Base-by-base conservation (phyloP, 2,797 vertebrate species). In the Sparidentex hasta region DNA sequence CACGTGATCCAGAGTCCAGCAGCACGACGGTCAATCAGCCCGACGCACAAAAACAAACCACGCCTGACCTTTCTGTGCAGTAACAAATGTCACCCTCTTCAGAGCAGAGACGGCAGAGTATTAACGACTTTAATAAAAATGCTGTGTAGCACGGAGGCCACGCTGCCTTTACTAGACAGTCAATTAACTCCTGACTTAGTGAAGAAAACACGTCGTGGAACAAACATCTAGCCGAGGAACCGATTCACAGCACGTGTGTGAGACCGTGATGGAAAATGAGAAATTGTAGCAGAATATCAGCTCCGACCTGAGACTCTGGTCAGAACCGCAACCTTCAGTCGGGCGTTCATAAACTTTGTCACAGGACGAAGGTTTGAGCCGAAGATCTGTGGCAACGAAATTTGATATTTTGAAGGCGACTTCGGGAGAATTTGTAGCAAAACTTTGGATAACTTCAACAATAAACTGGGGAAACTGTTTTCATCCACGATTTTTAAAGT, bases 11-110 rank as follows among this genome's bases (percentile, higher is more conserved):
- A 8, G 18, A 25, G 44, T 12, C 29, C 11, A 9, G n/a, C 18
- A 23, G 12, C 50, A 18, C 25, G 5, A 6, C 52, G 8, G 41
- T 46, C n/a, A 67, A 62, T 47, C 56, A 71, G 14, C 5, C n/a
- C 52, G 52, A 65, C 68, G 54, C 50, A 50, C 5, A 27, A 27
- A 17, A 71, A 71, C 66, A 17, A 17, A 71, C 65, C 66, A 70
- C 16, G 52, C n/a, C 25, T 72, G 62, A 78, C 69, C 62, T 78
- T 78, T 78, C 17, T 17, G 20, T 18, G 47, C 47, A 33, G 21
- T 4, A 41, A 29, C 43, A 62, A 56, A 67, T 23, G 50, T 43
- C 69, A 73, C 3, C 27, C 62, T 66, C 41, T 63, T 50, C 64
- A 50, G 6, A 73, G 33, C 21, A 21, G 56, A 67, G 43, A 43